These are phyloP conservation scores for Plecotus auritus DNA, from an alignment of 2,113 vertebrate genomes.

Conservation along the genomic window DNA sequence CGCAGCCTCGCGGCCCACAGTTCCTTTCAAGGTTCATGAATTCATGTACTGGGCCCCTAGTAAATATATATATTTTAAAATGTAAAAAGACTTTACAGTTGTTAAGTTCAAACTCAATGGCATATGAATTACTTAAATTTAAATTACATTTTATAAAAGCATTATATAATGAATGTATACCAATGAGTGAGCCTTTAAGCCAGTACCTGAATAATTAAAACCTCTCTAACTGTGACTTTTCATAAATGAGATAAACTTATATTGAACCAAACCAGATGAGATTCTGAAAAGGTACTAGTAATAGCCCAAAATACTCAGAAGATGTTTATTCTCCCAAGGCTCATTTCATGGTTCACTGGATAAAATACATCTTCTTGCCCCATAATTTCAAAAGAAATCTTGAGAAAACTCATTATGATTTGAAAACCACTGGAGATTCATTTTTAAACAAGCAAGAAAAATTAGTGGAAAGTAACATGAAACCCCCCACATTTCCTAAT, in stretches of 20 bases:
- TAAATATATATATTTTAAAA: too few relatives aligned
- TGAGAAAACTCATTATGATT: conserved; percentile 23
- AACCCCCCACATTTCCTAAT: not conserved
- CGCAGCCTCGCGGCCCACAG: too few relatives aligned
- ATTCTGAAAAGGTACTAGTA: not conserved
- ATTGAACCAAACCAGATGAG: conserved; percentile 26
- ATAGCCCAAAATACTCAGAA: not conserved
- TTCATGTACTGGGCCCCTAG: too few relatives aligned
- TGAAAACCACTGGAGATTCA: not conserved
- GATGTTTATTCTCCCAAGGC: conserved; percentile 9
- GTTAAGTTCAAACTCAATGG: not conserved
- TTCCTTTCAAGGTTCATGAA: too few relatives aligned
- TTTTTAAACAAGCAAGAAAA: conserved; percentile 2
- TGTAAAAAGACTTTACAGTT: not conserved
- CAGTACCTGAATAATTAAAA: not conserved
- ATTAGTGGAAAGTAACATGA: not conserved
- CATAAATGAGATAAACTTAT: not conserved
- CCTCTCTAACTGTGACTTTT: not conserved
- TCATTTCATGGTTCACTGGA: conserved; percentile 24
- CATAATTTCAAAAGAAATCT: conserved; percentile 40
- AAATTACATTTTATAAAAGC: not conserved
- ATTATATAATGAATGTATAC: not conserved
- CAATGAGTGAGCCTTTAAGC: not conserved
- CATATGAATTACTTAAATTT: not conserved
- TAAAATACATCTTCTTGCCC: not conserved